A percentile compares a stretch with the other conserved stretches of the same genome.
Conservation (phyloP, 2,797 vertebrate genomes). For the Macroramphosus scolopax region DNA sequence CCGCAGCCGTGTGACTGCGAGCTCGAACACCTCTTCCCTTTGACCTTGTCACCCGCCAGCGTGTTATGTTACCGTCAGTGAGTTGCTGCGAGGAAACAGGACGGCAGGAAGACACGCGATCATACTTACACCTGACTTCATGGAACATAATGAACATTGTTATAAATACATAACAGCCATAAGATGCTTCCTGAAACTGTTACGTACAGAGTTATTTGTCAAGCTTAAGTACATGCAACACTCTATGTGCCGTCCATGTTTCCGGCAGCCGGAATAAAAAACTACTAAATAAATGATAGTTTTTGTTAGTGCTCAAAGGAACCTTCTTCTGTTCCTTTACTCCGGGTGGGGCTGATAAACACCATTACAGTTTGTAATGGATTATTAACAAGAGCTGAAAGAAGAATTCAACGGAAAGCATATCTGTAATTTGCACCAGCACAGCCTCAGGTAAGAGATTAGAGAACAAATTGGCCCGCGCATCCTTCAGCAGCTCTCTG, state of each 20-base stretch:
- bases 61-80: conserved; percentile 6
- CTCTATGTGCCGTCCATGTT: no score
- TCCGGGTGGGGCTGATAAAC: not conserved
- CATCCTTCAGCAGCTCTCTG: conserved; percentile 19
- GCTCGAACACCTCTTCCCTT: conserved; percentile 28
- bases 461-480: conserved; percentile 39
- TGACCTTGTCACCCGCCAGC: conserved; percentile 44
- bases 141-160: no score
- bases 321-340: no score
- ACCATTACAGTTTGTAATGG: conserved; percentile 24
- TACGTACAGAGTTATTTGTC: no score
- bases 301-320: not conserved
- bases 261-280: no score
- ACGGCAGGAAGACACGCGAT: no score
- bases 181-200: no score
- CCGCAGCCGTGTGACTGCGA: conserved; percentile 34
- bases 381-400: conserved; percentile 33
- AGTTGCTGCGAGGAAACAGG: no score
- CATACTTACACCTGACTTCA: no score
- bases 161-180: no score
- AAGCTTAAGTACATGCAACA: no score
- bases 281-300: no score
- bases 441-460: conserved; percentile 38
- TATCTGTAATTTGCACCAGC: conserved; percentile 23
- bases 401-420: conserved; percentile 15